phyloP scores from a whole-genome alignment of 2,113 vertebrate species.

The Argyrosomus japonicus region DNA sequence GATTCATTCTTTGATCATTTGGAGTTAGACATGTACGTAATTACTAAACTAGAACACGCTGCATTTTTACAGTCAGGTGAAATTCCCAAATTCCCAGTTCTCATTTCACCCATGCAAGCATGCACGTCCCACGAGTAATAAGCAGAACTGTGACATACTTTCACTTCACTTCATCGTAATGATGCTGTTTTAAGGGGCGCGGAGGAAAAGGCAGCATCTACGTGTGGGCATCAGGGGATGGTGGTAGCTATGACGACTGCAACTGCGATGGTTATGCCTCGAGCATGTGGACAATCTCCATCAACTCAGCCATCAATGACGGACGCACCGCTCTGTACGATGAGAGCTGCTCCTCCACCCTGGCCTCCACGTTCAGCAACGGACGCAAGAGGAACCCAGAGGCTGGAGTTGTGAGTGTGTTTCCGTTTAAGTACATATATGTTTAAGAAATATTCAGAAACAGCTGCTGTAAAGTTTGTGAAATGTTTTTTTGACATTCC shows the following conservation, averaged over 20 bases:
- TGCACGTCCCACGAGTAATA: neutral
- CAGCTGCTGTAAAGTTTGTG: neutral
- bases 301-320: constrained; percentile 98
- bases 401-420: constrained; percentile 93
- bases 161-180: constrained; percentile 11
- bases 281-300: constrained; percentile 99
- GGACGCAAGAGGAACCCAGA: constrained; percentile 98
- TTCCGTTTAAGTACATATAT: neutral
- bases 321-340: constrained; percentile 97
- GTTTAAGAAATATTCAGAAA: neutral
- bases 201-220: constrained; percentile 99
- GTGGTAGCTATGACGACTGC: constrained; percentile 98
- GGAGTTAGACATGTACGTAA: neutral
- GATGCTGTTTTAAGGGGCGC: constrained; percentile 85
- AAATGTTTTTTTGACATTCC: neutral
- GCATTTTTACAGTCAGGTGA: constrained; percentile 4
- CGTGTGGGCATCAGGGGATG: constrained; percentile 98
- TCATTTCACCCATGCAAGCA: constrained; percentile 6
- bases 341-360: constrained; percentile 98
- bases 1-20: neutral
- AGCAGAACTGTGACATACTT: constrained; percentile 20
- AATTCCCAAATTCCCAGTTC: constrained; percentile 9
- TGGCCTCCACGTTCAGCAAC: constrained; percentile 98
- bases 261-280: constrained; percentile 99
- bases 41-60: neutral